Evolutionary conservation across 1,140 invertebrate species (phyloP).

Genomic region (Microvelia longipes): DNA sequence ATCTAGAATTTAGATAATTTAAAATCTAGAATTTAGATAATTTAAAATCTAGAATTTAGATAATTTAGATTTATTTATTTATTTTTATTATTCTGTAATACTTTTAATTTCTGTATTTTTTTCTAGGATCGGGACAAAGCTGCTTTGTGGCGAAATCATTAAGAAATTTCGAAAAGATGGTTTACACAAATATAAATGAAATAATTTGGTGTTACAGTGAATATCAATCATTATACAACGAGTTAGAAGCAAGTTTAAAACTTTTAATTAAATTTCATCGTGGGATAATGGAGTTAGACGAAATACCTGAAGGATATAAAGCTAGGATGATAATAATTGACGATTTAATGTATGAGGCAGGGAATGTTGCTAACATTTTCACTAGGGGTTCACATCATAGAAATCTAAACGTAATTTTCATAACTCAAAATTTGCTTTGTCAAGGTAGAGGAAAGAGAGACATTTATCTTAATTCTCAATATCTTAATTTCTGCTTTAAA

Average conservation of each 20-base stretch:
- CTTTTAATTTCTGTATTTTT: too few relatives aligned
- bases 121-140: not conserved
- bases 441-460: not conserved
- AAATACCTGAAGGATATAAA: not conserved
- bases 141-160: not conserved
- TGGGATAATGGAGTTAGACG: not conserved
- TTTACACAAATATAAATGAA: not conserved
- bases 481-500: not conserved
- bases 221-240: not conserved
- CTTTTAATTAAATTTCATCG: not conserved
- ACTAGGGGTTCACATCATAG: not conserved
- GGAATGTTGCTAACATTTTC: not conserved
- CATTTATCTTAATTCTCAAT: not conserved
- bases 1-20: too few relatives aligned
- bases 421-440: not conserved
- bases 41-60: too few relatives aligned
- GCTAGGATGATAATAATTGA: not conserved
- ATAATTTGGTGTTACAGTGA: not conserved
- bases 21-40: too few relatives aligned
- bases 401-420: not conserved
- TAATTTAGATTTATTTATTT: too few relatives aligned
- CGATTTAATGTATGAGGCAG: not conserved
- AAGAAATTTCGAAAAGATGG: not conserved
- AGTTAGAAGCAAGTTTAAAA: not conserved
- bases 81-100: too few relatives aligned